phyloP scores from a whole-genome alignment of 2,888 invertebrate species.

The Amphipoea lucens region DNA sequence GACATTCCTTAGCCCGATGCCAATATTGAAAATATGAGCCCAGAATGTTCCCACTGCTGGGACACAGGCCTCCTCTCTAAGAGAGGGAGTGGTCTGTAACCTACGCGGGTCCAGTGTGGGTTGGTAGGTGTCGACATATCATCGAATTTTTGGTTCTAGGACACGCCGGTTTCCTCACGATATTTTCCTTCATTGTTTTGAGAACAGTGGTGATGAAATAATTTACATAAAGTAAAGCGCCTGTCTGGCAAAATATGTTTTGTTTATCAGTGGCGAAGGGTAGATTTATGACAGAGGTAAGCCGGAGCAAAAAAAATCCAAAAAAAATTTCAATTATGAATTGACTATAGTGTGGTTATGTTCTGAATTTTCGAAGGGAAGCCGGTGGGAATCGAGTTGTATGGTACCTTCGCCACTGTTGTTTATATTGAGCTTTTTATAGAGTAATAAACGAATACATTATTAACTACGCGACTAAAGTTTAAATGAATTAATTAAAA shows the following conservation, averaged over 20 bases:
- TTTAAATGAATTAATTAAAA: conserved; percentile 39
- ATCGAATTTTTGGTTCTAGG: no score
- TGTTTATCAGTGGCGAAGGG: background rate
- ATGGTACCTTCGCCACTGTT: no score
- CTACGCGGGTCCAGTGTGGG: no score
- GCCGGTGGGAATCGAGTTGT: no score
- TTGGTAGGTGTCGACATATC: no score
- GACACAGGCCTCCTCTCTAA: no score
- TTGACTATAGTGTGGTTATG: no score
- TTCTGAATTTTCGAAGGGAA: no score
- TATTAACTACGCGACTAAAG: conserved; percentile 6
- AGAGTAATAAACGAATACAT: background rate
- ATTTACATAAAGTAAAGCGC: background rate
- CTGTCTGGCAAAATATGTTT: background rate
- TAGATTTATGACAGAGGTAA: no score
- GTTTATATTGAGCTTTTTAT: background rate
- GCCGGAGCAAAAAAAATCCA: no score
- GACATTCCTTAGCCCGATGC: background rate
- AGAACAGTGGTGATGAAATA: background rate
- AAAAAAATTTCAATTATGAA: no score
- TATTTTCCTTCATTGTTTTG: background rate
- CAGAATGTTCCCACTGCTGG: background rate
- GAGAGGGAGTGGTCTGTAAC: no score
- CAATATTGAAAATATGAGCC: background rate
- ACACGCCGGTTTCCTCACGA: background rate